Percentiles rank a stretch among this genome's conserved stretches.
Conservation (phyloP, 1,140 invertebrate species). For the Scaptomyza graminum region DNA sequence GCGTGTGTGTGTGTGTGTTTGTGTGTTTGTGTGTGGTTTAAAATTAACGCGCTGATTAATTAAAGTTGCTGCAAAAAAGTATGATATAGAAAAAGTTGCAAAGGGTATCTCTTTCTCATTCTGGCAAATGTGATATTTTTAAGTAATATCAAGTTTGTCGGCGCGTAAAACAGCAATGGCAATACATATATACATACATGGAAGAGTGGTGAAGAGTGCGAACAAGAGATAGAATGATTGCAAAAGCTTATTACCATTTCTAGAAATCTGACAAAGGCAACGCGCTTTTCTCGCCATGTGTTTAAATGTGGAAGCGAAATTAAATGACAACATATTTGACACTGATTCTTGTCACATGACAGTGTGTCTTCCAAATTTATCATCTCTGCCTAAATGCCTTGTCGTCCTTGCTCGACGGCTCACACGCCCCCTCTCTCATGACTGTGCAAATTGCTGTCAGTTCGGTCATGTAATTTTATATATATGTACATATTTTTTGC, state of each 20-base stretch:
- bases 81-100: slow-evolving; percentile 16
- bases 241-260: slow-evolving; percentile 77
- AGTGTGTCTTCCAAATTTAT: slow-evolving; percentile 75
- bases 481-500: slow-evolving; percentile 23
- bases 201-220: slow-evolving; percentile 6
- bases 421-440: not conserved
- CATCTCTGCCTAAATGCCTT: slow-evolving; percentile 66
- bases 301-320: slow-evolving; percentile 70
- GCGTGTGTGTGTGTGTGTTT: slow-evolving; percentile 2
- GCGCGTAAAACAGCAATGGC: slow-evolving; percentile 70
- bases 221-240: slow-evolving; percentile 21
- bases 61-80: slow-evolving; percentile 63
- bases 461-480: slow-evolving; percentile 59
- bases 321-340: slow-evolving; percentile 83
- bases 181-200: slow-evolving; percentile 30
- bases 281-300: slow-evolving; percentile 18
- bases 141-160: slow-evolving; percentile 55
- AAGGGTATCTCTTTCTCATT: not conserved
- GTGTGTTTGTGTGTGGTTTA: slow-evolving; percentile 17
- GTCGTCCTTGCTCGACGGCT: not conserved
- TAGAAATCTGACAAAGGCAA: slow-evolving; percentile 63
- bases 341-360: slow-evolving; percentile 80
- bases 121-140: slow-evolving; percentile 61
- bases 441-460: slow-evolving; percentile 35
- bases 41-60: slow-evolving; percentile 66